These are phyloP conservation scores for Tupiocoris notatus DNA, from an alignment of 2,888 invertebrate species.

Conservation along the genomic window DNA sequence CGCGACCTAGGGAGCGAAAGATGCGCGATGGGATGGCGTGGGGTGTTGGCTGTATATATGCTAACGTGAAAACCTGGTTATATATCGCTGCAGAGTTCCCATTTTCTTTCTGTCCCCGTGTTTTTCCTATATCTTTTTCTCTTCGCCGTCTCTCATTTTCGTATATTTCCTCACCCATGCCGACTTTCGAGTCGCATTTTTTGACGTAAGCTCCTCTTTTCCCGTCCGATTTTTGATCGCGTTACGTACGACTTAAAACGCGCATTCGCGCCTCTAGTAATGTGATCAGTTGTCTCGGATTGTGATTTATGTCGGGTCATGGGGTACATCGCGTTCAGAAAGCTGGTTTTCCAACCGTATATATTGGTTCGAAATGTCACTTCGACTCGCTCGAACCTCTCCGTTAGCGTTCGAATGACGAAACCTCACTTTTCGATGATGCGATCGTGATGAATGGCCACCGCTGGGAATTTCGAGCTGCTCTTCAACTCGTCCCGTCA, in stretches of 20 bases:
- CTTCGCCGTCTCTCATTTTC: not conserved
- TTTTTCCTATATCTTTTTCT: not conserved
- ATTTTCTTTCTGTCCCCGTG: not conserved
- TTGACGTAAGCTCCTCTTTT: not conserved
- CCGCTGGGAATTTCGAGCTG: not conserved
- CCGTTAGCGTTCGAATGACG: not conserved
- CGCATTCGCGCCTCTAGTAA: not conserved
- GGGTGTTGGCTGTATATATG: not conserved
- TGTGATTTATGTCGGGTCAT: not conserved
- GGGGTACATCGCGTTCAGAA: not conserved
- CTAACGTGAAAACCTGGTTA: not conserved
- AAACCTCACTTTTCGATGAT: not conserved
- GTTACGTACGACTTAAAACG: not conserved
- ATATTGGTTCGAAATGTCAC: not conserved
- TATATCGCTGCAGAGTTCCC: not conserved
- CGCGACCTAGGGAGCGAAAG: not conserved
- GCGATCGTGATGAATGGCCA: not conserved
- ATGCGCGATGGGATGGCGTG: not conserved
- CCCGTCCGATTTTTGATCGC: not conserved
- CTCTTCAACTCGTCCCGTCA: not conserved
- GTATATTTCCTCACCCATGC: not conserved
- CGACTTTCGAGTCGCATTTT: not conserved
- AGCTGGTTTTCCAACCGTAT: not conserved
- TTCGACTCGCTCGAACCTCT: not conserved
- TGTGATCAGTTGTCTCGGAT: not conserved